Evolutionary conservation across 2,888 invertebrate species (phyloP).

Genomic region (Lysandra bellargus): DNA sequence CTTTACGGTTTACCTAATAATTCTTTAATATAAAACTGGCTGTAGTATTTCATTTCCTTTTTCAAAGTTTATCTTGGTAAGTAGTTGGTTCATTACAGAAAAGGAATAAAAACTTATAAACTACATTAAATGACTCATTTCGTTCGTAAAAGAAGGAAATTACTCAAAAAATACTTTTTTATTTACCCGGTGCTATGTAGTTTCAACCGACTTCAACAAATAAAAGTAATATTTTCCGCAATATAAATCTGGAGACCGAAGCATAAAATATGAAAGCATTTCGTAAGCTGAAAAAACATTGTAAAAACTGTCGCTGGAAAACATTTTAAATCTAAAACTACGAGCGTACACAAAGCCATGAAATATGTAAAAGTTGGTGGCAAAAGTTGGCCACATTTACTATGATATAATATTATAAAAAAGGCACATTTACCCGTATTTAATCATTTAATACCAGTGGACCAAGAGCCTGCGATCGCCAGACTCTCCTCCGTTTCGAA

Average conservation of each 20-base stretch:
- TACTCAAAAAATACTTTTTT: neutral
- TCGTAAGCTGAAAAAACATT: neutral
- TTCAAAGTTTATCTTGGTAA: too few species aligned
- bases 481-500: too few species aligned
- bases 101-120: neutral
- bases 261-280: slow-evolving; percentile 13
- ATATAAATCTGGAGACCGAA: slow-evolving; percentile 1
- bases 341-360: neutral
- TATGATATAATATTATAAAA: too few species aligned
- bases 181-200: neutral
- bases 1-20: too few species aligned
- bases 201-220: neutral
- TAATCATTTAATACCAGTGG: neutral
- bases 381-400: slow-evolving; percentile 11
- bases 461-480: too few species aligned
- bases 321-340: slow-evolving; percentile 6
- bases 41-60: too few species aligned
- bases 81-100: neutral
- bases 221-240: slow-evolving; percentile 5
- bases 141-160: neutral
- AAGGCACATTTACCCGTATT: neutral
- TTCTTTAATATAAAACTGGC: too few species aligned
- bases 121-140: neutral
- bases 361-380: neutral
- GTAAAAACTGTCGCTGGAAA: neutral